A percentile compares a stretch with the other conserved stretches of the same genome.
These are phyloP conservation scores for Drosophila murphyi DNA, from an alignment of 1,140 invertebrate species.

Conservation along the genomic window DNA sequence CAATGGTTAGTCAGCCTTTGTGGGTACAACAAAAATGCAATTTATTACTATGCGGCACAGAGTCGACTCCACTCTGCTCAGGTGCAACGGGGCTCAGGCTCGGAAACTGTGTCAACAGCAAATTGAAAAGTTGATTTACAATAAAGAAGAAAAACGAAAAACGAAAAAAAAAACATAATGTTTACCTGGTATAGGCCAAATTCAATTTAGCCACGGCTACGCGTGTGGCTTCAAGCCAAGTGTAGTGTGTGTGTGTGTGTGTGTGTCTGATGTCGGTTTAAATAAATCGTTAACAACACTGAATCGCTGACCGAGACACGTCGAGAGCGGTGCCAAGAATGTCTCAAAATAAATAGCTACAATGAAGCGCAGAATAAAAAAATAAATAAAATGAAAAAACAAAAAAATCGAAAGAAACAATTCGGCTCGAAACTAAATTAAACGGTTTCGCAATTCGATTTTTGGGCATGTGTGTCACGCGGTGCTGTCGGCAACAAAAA, in stretches of 20 bases:
- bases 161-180: constrained; percentile 36
- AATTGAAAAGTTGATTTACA: constrained; percentile 80
- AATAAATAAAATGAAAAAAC: constrained; percentile 42
- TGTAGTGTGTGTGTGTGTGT: neutral
- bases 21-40: constrained; percentile 57
- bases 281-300: constrained; percentile 68
- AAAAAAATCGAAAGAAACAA: constrained; percentile 22
- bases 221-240: constrained; percentile 48
- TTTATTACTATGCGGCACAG: constrained; percentile 65
- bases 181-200: constrained; percentile 65
- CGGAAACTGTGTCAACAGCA: constrained; percentile 75
- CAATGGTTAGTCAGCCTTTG: constrained; percentile 40
- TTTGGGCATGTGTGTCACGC: constrained; percentile 78
- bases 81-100: constrained; percentile 51
- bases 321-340: constrained; percentile 56
- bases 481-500: constrained; percentile 41
- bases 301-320: constrained; percentile 53
- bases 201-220: constrained; percentile 62
- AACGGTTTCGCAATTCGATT: constrained; percentile 73
- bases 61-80: constrained; percentile 42
- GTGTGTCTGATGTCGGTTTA: constrained; percentile 39
- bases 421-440: constrained; percentile 59
- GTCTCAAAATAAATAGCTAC: constrained; percentile 54
- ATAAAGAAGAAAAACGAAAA: constrained; percentile 24
- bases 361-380: constrained; percentile 30